Percentiles rank a stretch among this genome's conserved stretches.
Conservation (phyloP, 2,888 invertebrate genomes). For the Chamaedrilus cognettii region DNA sequence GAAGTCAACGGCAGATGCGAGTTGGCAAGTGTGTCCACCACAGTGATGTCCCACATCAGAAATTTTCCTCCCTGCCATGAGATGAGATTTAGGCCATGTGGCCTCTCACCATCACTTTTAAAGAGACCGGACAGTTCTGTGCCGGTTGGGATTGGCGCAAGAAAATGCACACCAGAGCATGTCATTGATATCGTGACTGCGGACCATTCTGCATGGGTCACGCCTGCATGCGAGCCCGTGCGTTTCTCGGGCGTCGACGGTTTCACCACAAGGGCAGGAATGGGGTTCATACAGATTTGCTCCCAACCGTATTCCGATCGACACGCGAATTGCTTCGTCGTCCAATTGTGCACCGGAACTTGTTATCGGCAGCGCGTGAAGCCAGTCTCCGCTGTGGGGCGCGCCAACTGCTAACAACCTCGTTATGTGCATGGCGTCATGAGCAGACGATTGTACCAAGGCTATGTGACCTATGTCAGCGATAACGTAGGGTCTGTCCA, state of each 20-base stretch:
- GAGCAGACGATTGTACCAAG: not conserved
- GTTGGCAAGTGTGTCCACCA: too few relatives aligned
- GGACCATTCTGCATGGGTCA: not conserved
- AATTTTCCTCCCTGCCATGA: too few relatives aligned
- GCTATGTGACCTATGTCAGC: not conserved
- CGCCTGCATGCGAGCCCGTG: not conserved
- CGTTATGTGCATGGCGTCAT: not conserved
- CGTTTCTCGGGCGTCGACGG: not conserved
- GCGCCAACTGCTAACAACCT: not conserved
- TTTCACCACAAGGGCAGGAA: not conserved
- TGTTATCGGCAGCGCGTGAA: not conserved
- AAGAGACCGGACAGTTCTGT: too few relatives aligned
- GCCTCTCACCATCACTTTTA: too few relatives aligned
- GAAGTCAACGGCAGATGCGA: too few relatives aligned
- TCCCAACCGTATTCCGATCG: not conserved
- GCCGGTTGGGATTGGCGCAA: too few relatives aligned
- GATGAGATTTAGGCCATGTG: too few relatives aligned
- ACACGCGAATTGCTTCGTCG: not conserved
- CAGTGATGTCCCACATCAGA: too few relatives aligned
- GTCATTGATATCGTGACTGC: not conserved
- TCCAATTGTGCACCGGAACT: not conserved
- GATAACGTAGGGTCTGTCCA: not conserved
- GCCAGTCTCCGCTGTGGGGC: not conserved
- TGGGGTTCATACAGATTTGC: conserved; percentile 1
- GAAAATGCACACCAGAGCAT: too few relatives aligned